Conservation (phyloP, 2,113 vertebrate genomes). For the Ameiurus melas region DNA sequence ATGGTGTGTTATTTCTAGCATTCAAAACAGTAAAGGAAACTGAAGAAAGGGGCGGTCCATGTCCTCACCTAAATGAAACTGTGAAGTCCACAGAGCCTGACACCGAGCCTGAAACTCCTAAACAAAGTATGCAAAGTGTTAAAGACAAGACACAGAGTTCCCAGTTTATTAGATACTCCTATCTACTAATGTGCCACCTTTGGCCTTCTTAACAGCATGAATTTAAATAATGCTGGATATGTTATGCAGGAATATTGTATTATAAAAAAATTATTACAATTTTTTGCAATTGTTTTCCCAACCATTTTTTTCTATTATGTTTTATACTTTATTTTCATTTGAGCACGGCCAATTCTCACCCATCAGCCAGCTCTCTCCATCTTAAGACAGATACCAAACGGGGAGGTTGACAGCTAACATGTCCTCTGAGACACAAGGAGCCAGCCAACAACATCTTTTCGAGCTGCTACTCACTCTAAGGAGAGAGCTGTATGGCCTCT, state of each 20-base stretch:
- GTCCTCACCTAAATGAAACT: background rate
- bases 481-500: background rate
- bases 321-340: too few relatives aligned
- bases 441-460: background rate
- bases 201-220: background rate
- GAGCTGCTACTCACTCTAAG: background rate
- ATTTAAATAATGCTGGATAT: background rate
- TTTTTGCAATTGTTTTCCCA: too few relatives aligned
- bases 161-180: background rate
- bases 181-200: background rate
- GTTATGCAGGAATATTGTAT: background rate
- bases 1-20: conserved; percentile 11
- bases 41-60: background rate
- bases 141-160: background rate
- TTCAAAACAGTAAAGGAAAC: background rate
- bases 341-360: too few relatives aligned
- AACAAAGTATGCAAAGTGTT: conserved; percentile 12
- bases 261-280: background rate
- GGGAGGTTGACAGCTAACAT: too few relatives aligned
- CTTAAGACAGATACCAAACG: background rate
- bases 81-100: background rate
- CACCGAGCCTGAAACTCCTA: background rate
- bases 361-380: background rate
- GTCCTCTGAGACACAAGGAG: background rate
- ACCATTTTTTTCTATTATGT: too few relatives aligned